Evolutionary conservation across 2,888 invertebrate genomes (phyloP).

Genomic region (Cryptocheilus praepositus): DNA sequence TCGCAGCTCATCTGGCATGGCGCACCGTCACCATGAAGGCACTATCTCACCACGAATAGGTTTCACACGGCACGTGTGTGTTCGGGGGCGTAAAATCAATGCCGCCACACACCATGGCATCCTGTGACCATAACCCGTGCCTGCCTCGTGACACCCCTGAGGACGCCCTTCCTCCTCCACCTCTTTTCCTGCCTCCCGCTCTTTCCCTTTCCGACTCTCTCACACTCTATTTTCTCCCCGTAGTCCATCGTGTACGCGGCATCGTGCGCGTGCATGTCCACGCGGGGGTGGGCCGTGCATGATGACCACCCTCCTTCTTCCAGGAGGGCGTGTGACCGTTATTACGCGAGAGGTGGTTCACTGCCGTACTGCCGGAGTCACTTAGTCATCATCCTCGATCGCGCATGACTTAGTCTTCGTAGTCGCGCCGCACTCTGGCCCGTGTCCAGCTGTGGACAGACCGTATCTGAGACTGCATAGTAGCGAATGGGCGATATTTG

Average conservation of each 20-base stretch:
- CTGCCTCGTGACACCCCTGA: constrained; percentile 45
- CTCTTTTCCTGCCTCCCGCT: constrained; percentile 7
- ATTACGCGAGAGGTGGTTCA: constrained; percentile 47
- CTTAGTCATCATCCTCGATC: constrained; percentile 61
- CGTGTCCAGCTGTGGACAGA: constrained; percentile 22
- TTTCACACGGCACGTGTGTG: constrained; percentile 66
- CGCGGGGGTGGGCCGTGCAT: constrained; percentile 22
- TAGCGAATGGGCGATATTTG: too few relatives aligned
- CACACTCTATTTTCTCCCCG: constrained; percentile 16
- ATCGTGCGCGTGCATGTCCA: constrained; percentile 19
- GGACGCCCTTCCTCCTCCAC: constrained; percentile 15
- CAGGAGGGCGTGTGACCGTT: constrained; percentile 41
- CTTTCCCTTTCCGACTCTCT: too few relatives aligned
- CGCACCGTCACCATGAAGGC: constrained; percentile 60
- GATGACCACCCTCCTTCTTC: constrained; percentile 50
- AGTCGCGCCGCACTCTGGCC: constrained; percentile 21
- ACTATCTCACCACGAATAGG: constrained; percentile 68
- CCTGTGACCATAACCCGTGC: constrained; percentile 60
- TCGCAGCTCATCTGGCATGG: constrained; percentile 67
- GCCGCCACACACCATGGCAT: constrained; percentile 61
- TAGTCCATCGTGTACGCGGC: background rate
- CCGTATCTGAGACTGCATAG: constrained; percentile 19
- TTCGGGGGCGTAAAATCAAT: constrained; percentile 69
- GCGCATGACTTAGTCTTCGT: constrained; percentile 46
- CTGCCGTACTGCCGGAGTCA: constrained; percentile 48